phyloP scores from a whole-genome alignment of 2,888 invertebrate species.

The Syrista parreyssii region DNA sequence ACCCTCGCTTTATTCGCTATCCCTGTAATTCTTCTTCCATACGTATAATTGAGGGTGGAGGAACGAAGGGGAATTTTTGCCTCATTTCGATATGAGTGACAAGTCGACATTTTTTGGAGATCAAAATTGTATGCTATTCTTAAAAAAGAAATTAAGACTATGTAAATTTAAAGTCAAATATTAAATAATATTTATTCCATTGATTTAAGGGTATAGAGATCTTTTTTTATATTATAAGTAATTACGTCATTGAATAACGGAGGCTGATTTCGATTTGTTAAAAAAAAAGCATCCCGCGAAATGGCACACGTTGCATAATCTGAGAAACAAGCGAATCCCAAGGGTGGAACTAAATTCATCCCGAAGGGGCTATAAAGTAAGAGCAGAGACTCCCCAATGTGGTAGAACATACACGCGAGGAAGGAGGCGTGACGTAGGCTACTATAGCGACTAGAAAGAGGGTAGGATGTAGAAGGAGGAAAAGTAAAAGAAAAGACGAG shows the following conservation, averaged over 20 bases:
- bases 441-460: constrained; percentile 10
- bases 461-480: constrained; percentile 15
- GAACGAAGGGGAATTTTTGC: background rate
- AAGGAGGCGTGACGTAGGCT: constrained; percentile 8
- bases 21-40: background rate
- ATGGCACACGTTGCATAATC: background rate
- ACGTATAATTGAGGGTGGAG: background rate
- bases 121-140: too few relatives aligned
- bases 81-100: background rate
- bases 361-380: constrained; percentile 6
- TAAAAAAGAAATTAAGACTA: too few relatives aligned
- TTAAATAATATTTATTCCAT: too few relatives aligned
- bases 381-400: background rate
- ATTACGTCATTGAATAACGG: background rate
- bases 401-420: background rate
- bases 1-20: background rate
- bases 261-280: too few relatives aligned
- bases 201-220: too few relatives aligned
- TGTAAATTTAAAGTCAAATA: too few relatives aligned
- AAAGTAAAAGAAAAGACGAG: constrained; percentile 15
- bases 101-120: too few relatives aligned
- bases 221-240: background rate
- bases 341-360: constrained; percentile 5
- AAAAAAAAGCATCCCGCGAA: background rate
- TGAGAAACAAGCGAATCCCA: constrained; percentile 4